These are phyloP conservation scores for Drosophila lutescens DNA, from an alignment of 2,888 invertebrate species.

Conservation along the genomic window DNA sequence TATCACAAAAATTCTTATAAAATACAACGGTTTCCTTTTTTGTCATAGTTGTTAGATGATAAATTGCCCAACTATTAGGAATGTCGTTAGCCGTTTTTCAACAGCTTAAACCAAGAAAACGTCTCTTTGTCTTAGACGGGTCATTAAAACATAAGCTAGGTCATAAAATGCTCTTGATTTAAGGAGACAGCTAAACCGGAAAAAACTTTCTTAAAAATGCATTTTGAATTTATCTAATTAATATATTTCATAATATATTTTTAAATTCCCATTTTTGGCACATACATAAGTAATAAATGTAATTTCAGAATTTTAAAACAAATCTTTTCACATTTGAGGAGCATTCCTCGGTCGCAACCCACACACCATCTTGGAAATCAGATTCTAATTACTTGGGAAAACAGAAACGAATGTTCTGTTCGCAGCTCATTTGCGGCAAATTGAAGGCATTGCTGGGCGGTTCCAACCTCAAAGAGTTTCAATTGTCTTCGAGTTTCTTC, in stretches of 20 bases:
- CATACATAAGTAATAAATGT: no score
- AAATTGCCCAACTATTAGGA: constrained; percentile 18
- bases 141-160: constrained; percentile 15
- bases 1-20: no score
- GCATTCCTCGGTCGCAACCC: background rate
- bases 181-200: background rate
- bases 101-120: background rate
- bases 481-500: constrained; percentile 22
- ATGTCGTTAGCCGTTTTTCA: constrained; percentile 14
- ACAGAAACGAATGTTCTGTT: constrained; percentile 14
- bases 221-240: no score
- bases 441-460: constrained; percentile 20
- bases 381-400: constrained; percentile 25
- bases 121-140: background rate
- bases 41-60: background rate
- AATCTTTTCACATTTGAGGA: background rate
- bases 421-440: constrained; percentile 36
- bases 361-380: constrained; percentile 2
- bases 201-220: no score
- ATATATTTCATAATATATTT: no score
- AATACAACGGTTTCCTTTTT: background rate
- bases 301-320: background rate
- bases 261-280: no score
- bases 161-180: background rate
- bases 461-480: constrained; percentile 21